Evolutionary conservation across 2,888 invertebrate species (phyloP).

Genomic region (Drosophila kambysellisi): DNA sequence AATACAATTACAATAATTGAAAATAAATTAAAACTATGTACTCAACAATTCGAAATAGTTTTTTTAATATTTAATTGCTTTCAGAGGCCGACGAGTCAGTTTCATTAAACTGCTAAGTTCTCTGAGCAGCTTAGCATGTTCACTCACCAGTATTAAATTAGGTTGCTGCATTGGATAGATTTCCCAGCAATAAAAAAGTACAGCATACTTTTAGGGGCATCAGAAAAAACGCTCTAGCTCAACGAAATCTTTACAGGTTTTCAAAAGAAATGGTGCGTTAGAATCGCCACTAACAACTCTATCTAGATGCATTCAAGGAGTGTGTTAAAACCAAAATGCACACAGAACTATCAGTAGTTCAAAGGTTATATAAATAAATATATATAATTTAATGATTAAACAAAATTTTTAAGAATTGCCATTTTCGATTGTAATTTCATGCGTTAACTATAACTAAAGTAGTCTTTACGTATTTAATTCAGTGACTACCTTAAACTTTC

Average conservation of each 20-base stretch:
- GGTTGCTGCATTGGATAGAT: neutral
- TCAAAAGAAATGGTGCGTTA: neutral
- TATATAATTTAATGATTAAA: neutral
- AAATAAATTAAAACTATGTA: conserved; percentile 74
- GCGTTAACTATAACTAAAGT: neutral
- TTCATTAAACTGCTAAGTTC: neutral
- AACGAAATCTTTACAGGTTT: too few relatives aligned
- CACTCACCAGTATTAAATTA: neutral
- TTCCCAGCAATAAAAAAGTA: fast-evolving
- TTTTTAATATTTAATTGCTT: neutral
- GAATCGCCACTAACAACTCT: neutral
- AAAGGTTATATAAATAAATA: neutral
- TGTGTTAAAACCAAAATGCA: too few relatives aligned
- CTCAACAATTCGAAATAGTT: conserved; percentile 43
- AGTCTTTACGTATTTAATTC: too few relatives aligned
- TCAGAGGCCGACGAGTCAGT: neutral
- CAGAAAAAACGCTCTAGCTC: neutral
- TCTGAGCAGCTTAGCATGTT: neutral
- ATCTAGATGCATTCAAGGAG: too few relatives aligned
- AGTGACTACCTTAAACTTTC: neutral
- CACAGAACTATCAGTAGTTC: neutral
- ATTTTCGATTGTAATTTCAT: neutral
- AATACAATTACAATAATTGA: conserved; percentile 70
- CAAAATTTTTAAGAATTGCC: neutral
- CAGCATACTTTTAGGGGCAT: neutral